Evolutionary conservation across 2,888 invertebrate species (phyloP).

Genomic region (Ophonus ardosiacus): DNA sequence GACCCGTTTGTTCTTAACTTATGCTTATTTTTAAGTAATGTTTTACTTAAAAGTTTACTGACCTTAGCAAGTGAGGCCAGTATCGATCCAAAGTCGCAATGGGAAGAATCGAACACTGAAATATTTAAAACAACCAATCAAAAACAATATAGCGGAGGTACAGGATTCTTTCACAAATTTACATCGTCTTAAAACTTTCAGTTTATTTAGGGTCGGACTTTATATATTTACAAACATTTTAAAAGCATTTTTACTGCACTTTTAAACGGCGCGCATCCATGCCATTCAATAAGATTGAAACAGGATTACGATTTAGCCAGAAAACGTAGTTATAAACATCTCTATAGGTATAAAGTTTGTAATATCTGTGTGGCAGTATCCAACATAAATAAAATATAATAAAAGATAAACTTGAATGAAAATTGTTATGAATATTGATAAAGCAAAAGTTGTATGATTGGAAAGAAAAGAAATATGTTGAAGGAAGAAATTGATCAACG

Average conservation of each 20-base stretch:
- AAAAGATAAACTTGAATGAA: too few relatives aligned
- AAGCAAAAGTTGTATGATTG: too few relatives aligned
- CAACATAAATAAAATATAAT: not conserved
- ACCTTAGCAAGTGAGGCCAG: constrained; percentile 77
- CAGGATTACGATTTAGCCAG: not conserved
- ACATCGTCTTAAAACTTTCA: constrained; percentile 8
- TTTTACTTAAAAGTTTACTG: constrained; percentile 71
- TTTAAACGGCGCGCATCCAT: not conserved
- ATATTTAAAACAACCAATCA: constrained; percentile 73
- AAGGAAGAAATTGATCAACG: too few relatives aligned
- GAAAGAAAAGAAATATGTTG: too few relatives aligned
- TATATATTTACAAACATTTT: constrained; percentile 45
- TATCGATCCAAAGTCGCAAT: constrained; percentile 77
- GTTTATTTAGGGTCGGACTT: constrained; percentile 45
- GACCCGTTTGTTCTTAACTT: constrained; percentile 50
- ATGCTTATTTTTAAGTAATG: constrained; percentile 54
- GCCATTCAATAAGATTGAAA: not conserved
- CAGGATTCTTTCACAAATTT: constrained; percentile 65
- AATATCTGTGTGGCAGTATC: not conserved
- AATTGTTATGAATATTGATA: too few relatives aligned
- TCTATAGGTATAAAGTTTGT: not conserved
- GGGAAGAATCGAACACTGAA: constrained; percentile 76
- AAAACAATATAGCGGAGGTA: constrained; percentile 49
- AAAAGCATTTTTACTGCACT: not conserved
- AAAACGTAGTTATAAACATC: not conserved